A percentile compares a stretch with the other conserved stretches of the same genome.
These are phyloP conservation scores for Thinocorus orbignyianus DNA, from an alignment of 2,113 vertebrate species.

Conservation along the genomic window DNA sequence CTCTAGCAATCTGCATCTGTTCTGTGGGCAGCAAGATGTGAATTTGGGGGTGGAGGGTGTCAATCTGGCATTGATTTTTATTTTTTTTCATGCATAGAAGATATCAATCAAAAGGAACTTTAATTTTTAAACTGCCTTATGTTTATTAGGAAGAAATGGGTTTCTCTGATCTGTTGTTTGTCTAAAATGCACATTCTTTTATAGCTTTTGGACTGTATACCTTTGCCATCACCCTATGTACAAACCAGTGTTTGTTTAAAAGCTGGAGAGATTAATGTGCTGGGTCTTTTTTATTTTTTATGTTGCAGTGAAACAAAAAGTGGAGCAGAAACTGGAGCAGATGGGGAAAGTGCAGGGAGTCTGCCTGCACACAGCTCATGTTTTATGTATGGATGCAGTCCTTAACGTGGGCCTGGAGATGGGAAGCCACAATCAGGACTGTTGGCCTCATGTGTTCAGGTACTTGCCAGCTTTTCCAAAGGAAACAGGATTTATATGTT, in stretches of 20 bases:
- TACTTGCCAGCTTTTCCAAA: constrained; percentile 28
- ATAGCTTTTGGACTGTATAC: background rate
- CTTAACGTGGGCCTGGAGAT: constrained; percentile 89
- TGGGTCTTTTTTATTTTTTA: background rate
- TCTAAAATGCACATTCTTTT: background rate
- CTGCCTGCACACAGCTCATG: constrained; percentile 86
- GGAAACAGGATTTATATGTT: background rate
- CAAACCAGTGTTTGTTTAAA: background rate
- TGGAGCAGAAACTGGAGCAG: constrained; percentile 90
- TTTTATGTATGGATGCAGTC: constrained; percentile 92
- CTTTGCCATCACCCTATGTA: background rate
- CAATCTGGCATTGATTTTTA: background rate
- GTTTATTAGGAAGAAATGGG: background rate
- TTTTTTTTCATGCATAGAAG: background rate
- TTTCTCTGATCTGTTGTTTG: background rate
- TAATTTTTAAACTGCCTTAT: background rate
- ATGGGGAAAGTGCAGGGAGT: constrained; percentile 85
- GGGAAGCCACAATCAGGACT: constrained; percentile 91
- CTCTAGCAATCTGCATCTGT: background rate
- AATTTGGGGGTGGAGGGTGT: background rate
- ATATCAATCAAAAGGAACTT: background rate
- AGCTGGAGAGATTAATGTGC: background rate
- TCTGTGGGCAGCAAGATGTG: background rate
- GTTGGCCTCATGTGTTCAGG: constrained; percentile 92
- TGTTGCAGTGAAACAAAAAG: constrained; percentile 84